These are phyloP conservation scores for Penaeus chinensis DNA, from an alignment of 1,140 invertebrate species.

Conservation along the genomic window DNA sequence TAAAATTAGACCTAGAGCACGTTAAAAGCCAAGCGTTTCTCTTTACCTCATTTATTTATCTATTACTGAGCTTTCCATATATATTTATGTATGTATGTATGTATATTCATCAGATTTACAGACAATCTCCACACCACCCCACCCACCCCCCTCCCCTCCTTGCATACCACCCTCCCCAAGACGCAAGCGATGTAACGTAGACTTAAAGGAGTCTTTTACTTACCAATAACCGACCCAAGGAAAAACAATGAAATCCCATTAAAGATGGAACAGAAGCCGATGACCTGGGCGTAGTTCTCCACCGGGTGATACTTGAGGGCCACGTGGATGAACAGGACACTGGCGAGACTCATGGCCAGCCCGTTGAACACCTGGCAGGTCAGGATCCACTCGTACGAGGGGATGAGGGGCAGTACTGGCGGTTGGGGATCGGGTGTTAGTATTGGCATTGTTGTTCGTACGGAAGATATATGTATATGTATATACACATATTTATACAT, in stretches of 20 bases:
- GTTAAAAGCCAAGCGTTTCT: no score
- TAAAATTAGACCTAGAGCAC: no score
- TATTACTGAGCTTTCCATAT: no score
- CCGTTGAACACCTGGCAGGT: constrained; percentile 23
- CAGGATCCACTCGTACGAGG: constrained; percentile 36
- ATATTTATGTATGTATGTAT: no score
- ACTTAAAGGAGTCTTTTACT: not conserved
- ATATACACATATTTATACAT: no score
- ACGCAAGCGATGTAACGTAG: no score
- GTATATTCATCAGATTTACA: no score
- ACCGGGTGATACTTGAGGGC: constrained; percentile 15
- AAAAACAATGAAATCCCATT: constrained; percentile 17
- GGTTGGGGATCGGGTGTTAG: not conserved
- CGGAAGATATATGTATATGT: no score
- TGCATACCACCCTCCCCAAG: no score
- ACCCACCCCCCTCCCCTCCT: no score
- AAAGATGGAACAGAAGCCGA: constrained; percentile 36
- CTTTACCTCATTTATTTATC: no score
- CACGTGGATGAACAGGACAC: constrained; percentile 33
- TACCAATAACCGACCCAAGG: constrained; percentile 16
- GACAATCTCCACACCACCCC: no score
- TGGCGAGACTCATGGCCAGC: constrained; percentile 20
- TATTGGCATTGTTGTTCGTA: not conserved
- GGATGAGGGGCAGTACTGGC: constrained; percentile 17
- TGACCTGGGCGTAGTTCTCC: constrained; percentile 21